phyloP scores from a whole-genome alignment of 1,140 invertebrate genomes.

The Pseudobourletiella spinata region DNA sequence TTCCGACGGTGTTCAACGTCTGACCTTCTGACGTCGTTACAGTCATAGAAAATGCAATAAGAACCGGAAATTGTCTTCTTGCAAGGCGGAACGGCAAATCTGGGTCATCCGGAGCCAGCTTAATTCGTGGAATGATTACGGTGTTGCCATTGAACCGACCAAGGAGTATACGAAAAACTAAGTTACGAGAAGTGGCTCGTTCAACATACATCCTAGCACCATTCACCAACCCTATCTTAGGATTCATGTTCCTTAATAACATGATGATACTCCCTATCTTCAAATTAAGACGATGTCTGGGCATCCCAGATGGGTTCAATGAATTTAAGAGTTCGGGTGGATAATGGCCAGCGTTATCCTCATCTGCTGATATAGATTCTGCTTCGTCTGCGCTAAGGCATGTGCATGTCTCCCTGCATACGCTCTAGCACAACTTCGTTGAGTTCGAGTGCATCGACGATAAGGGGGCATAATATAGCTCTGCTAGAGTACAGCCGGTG shows the following conservation, averaged over 20 bases:
- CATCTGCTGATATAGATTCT: not conserved
- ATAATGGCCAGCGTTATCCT: not conserved
- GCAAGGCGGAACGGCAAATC: slow-evolving; percentile 2
- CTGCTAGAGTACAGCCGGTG: not conserved
- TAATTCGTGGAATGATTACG: slow-evolving; percentile 25
- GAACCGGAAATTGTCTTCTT: slow-evolving; percentile 20
- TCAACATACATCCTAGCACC: slow-evolving; percentile 6
- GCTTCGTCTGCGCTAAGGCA: not conserved
- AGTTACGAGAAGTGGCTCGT: not conserved
- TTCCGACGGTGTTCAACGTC: slow-evolving; percentile 34
- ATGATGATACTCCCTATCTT: slow-evolving; percentile 36
- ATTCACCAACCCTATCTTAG: slow-evolving; percentile 19
- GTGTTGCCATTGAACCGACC: not conserved
- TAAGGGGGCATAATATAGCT: not conserved
- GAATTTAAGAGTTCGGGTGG: not conserved
- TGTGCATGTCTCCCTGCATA: too few relatives aligned
- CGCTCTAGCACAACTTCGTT: too few relatives aligned
- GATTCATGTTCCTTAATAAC: slow-evolving; percentile 25
- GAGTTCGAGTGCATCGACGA: not conserved
- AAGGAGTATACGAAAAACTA: slow-evolving; percentile 1
- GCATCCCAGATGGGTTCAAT: slow-evolving; percentile 21
- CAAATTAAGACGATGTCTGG: slow-evolving; percentile 32
- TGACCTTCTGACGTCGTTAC: slow-evolving; percentile 38
- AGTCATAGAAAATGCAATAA: slow-evolving; percentile 36
- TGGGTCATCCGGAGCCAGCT: not conserved